Evolutionary conservation across 1,140 invertebrate genomes (phyloP), one percentile per base, ranked within the genome.

Genomic region (Bombus waltoni): DNA sequence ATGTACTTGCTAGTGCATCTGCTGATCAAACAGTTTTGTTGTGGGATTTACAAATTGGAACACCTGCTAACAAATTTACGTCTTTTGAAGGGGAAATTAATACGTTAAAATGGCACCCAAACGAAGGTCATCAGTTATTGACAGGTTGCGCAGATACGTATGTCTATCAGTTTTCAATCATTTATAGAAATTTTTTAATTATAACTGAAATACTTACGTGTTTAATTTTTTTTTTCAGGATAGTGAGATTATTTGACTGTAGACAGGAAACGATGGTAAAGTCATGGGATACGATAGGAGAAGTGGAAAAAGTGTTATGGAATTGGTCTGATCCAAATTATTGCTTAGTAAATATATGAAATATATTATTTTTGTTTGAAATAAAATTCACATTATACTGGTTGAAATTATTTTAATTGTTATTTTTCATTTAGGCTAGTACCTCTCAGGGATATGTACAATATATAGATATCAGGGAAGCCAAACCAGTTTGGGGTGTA

Each of bases 231-330:
- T 81, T 72, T 88, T 96, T 96, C 92, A 97, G 97, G 44, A 94
- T 92, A 57, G 97, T 97, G 13, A 96, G 97, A 93, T 95, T 98
- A 66, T 97, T 97, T 93, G 98, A 99, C 94, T 98, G 98, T 93
- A 96, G 97, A 87, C 95, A 95, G 84, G 94, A 97, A 35, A 96
- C 96, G 83, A 94, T 93, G 65, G 95, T 96, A 90, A 97, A 97
- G 93, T 95, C 95, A 3, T 99, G 98, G 98, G 81, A 95, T 74
- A 93, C 97, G 18, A 94, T 95, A 47, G 97, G 97, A 35, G 98
- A 99, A 96, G 97, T 99, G 53, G 99, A 99, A 95, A 97, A 97
- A 88, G 96, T 98, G n/a, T 85, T 96, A 0, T 99, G 99, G 99
- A 97, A 99, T 95, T 95, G 95, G 78, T 96, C 96, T 84, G 96